phyloP scores from a whole-genome alignment of 2,888 invertebrate genomes.

The Pseudococcus jackbeardsleyi region DNA sequence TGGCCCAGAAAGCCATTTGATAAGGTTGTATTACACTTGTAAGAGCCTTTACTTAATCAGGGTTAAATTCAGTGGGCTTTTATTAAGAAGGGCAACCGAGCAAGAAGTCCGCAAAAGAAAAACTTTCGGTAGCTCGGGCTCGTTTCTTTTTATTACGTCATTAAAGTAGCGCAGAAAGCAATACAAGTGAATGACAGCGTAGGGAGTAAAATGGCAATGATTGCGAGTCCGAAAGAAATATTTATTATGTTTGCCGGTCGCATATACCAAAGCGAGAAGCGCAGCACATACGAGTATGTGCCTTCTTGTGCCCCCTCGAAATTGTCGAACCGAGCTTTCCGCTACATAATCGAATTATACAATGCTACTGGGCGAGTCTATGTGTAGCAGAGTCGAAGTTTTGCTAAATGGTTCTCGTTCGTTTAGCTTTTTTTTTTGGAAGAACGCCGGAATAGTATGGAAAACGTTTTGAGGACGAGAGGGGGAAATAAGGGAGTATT shows the following conservation, averaged over 20 bases:
- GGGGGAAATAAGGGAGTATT: background rate
- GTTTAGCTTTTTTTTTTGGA: background rate
- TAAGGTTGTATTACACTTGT: slow-evolving; percentile 57
- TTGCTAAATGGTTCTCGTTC: slow-evolving; percentile 28
- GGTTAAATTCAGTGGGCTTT: slow-evolving; percentile 51
- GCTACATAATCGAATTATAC: slow-evolving; percentile 52
- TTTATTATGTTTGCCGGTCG: slow-evolving; percentile 50
- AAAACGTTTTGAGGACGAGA: background rate
- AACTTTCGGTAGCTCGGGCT: slow-evolving; percentile 13
- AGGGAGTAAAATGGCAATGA: slow-evolving; percentile 47
- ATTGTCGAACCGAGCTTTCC: slow-evolving; percentile 53
- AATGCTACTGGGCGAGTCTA: slow-evolving; percentile 25
- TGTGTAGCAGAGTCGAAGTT: background rate
- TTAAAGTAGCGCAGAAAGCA: slow-evolving; percentile 51
- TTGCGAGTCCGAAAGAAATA: slow-evolving; percentile 52
- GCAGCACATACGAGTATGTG: background rate
- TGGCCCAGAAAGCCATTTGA: slow-evolving; percentile 26
- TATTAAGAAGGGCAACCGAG: slow-evolving; percentile 23
- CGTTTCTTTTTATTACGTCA: slow-evolving; percentile 56
- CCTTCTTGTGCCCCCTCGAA: background rate
- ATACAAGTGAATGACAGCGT: slow-evolving; percentile 54
- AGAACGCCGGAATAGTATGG: background rate
- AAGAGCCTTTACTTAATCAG: slow-evolving; percentile 53
- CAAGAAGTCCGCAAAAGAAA: slow-evolving; percentile 41
- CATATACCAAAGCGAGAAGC: background rate